Base-by-base conservation (phyloP, 35 echinoderm and acorn worm species). In the Heliocidaris erythrogramma region DNA sequence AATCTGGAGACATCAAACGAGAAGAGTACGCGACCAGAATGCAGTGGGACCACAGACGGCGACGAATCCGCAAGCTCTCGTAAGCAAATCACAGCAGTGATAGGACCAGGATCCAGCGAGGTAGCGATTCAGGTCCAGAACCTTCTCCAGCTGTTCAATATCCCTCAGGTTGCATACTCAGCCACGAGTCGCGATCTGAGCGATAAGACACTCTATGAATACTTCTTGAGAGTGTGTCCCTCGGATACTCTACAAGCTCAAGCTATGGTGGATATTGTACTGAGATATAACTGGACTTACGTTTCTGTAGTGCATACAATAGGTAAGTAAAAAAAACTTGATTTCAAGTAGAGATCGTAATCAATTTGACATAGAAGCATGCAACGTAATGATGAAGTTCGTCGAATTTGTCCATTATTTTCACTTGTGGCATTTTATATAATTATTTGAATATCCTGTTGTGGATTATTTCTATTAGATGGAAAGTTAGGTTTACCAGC, bases 101-200 rank as follows among this genome's bases (percentile, higher is more conserved):
- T 99, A 21, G 98, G 98, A 27, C 98, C 98, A 27, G 98, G 98
- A 2, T 99, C 98, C 10, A 99, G 98, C 49, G 93, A 94, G 4
- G 98, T 99, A 2, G 96, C 98, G 49, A 99, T 99, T 30, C 98
- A 99, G 18, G 96, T 99, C 14, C 98, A 99, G 89, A 99, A 99
- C 89, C 95, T 99, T 4, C 90, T 99, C 14, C 98, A 99, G 93
- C 93, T 99, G 35, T 99, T 99, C 94, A 97, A 94, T 92, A 99
- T 99, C 94, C 98, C 98, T 16, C 98, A 99, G 59, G 95, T 99
- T n/a, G 98, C 97, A 2, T 99, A 99, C 90, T 99, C 98, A 32
- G 98, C 98, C 16, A 99, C 97, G 3, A 99, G 98, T 85, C 95
- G 96, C 60, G 98, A 99, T 95, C 59, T 99, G 16, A 99, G 98